Evolutionary conservation across 2,888 invertebrate genomes (phyloP), one percentile per base, ranked within the genome.

Genomic region (Panorpa germanica): DNA sequence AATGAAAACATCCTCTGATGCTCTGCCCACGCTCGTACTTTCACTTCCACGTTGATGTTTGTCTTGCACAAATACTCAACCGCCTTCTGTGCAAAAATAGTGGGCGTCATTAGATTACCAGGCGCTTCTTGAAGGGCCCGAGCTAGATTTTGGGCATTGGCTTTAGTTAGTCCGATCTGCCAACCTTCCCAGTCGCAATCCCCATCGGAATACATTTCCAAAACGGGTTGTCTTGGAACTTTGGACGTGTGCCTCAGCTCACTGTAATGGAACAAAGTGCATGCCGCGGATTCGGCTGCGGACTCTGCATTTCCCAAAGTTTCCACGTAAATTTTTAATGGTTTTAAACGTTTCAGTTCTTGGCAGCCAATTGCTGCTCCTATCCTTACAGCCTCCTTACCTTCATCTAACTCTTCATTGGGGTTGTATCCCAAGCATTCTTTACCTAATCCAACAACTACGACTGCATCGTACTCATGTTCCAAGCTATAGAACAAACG

Each of bases 1-100:
- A 81, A 81, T 1, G 78, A 70, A 36, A 73, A 68, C 83, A 85
- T 83, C 37, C 73, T 71, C 48, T 72, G 71, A 15, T 64, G 63
- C 43, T 75, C 70, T 1, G 76, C 76, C 83, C 83, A 85, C 7
- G 69, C 69, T 40, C 66, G 57, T 12, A 75, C 72, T 44, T 63
- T 67, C 1, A 49, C 49, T 5, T 48, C 47, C 4, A 44, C 49
- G 36, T 44, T 48, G 1, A 49, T 50, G 1, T 47, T 48, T 0
- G 50, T 45, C n/a, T 44, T 48, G 22, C 48, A 30, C 8, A 16
- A 14, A 13, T 17, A 9, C 2, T 13, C 24, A 13, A 23, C 16
- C 4, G n/a, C 17, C 4, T 18, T 30, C 15, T 31, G 29, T 24
- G 75, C 72, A 47, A 80, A 81, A n/a, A 61, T 58, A 2, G 70